Percentiles rank a stretch among this genome's conserved stretches.
Conservation (phyloP, 2,888 invertebrate species). For the Fragum whitleyi region DNA sequence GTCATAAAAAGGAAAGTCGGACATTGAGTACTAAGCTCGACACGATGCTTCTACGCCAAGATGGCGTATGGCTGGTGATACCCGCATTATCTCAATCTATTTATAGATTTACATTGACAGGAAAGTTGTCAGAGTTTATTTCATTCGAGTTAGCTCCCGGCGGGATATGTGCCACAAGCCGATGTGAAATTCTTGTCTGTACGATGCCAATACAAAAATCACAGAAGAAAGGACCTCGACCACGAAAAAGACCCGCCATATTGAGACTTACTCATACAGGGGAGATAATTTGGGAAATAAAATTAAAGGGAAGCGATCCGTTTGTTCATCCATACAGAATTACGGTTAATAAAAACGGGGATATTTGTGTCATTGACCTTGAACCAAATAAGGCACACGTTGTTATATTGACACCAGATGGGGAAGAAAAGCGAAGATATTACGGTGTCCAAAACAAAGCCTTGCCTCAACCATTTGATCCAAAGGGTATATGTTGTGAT, state of each 20-base stretch:
- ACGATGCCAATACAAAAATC: constrained; percentile 53
- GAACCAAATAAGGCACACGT: constrained; percentile 51
- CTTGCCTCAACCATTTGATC: constrained; percentile 48
- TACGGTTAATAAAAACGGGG: constrained; percentile 47
- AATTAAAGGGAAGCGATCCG: constrained; percentile 51
- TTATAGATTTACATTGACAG: constrained; percentile 30
- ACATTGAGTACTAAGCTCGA: constrained; percentile 47
- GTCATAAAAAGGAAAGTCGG: constrained; percentile 54
- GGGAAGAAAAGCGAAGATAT: constrained; percentile 51
- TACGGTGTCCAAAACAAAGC: constrained; percentile 53
- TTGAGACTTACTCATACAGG: constrained; percentile 49
- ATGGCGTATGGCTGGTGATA: constrained; percentile 40
- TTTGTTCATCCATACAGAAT: constrained; percentile 52
- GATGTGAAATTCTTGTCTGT: constrained; percentile 56
- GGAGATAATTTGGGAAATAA: constrained; percentile 53
- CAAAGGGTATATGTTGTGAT: constrained; percentile 59
- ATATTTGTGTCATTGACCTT: constrained; percentile 57
- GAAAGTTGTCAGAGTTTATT: constrained; percentile 44
- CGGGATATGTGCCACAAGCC: constrained; percentile 51
- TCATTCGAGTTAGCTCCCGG: constrained; percentile 53
- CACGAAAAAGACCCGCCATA: constrained; percentile 44
- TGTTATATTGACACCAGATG: constrained; percentile 55
- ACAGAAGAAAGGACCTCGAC: constrained; percentile 57
- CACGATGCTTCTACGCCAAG: constrained; percentile 42
- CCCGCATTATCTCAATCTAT: constrained; percentile 52